phyloP scores from a whole-genome alignment of 2,113 vertebrate genomes.

The Pelecanus crispus region DNA sequence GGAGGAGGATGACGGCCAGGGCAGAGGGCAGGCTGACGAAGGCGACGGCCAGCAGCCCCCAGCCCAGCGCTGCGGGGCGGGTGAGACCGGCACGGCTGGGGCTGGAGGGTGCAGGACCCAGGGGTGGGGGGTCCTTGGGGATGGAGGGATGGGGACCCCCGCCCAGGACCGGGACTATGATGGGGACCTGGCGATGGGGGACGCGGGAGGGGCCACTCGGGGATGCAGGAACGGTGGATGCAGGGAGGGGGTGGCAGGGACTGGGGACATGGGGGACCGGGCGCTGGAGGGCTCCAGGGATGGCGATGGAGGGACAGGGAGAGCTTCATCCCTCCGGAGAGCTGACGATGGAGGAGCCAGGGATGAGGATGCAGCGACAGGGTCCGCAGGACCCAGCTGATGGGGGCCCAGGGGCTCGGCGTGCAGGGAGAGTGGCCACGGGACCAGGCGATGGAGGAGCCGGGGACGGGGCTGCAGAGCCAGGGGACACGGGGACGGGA shows the following conservation, averaged over 20 bases:
- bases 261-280: neutral
- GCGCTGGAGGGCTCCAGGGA: neutral
- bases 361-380: neutral
- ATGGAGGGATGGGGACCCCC: neutral
- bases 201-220: accelerated
- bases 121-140: neutral
- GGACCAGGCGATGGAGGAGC: neutral
- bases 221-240: neutral
- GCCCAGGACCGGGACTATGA: neutral
- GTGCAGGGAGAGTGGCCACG: neutral
- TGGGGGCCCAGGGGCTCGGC: no score
- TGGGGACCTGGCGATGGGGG: neutral
- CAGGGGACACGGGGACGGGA: neutral
- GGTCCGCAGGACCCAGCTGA: neutral
- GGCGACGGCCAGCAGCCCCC: constrained; percentile 72
- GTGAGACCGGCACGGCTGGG: neutral
- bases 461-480: neutral
- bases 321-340: no score
- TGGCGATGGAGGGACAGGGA: neutral
- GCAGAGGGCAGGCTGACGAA: constrained; percentile 74
- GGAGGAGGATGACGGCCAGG: constrained; percentile 68
- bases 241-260: neutral
- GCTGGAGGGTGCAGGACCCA: neutral
- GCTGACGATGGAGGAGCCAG: neutral
- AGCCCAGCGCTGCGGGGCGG: constrained; percentile 66